These are phyloP conservation scores for Euclidia mi DNA, from an alignment of 2,888 invertebrate genomes.

Conservation along the genomic window DNA sequence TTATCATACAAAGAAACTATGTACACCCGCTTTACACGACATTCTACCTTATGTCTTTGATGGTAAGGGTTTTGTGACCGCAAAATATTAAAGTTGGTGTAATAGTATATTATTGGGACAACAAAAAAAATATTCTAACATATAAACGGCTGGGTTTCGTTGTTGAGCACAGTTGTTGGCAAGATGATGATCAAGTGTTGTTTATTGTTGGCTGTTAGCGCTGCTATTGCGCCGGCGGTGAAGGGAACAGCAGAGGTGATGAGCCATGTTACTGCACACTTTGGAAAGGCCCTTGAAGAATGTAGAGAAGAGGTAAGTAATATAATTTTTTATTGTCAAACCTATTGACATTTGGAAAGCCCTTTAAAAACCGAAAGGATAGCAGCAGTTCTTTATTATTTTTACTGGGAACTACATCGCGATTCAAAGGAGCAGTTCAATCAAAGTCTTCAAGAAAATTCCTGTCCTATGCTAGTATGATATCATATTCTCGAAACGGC, in stretches of 20 bases:
- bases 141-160: slow-evolving; percentile 50
- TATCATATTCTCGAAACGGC: no score
- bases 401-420: no score
- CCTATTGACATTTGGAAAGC: no score
- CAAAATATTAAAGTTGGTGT: slow-evolving; percentile 15
- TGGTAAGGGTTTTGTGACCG: slow-evolving; percentile 22
- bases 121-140: slow-evolving; percentile 57
- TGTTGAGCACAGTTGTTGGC: slow-evolving; percentile 27
- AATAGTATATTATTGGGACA: slow-evolving; percentile 50
- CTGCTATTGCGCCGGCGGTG: slow-evolving; percentile 59
- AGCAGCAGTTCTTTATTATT: no score
- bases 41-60: slow-evolving; percentile 17
- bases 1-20: neutral
- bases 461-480: no score
- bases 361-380: no score
- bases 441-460: no score
- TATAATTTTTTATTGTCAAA: no score
- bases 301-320: slow-evolving; percentile 82
- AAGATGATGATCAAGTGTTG: slow-evolving; percentile 47
- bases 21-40: neutral
- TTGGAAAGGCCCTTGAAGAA: slow-evolving; percentile 80
- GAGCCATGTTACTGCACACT: slow-evolving; percentile 86
- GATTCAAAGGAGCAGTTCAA: no score
- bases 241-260: slow-evolving; percentile 80
- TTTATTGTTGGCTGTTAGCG: slow-evolving; percentile 51